These are phyloP conservation scores for Pterocles gutturalis DNA, from an alignment of 2,113 vertebrate species.

Conservation along the genomic window DNA sequence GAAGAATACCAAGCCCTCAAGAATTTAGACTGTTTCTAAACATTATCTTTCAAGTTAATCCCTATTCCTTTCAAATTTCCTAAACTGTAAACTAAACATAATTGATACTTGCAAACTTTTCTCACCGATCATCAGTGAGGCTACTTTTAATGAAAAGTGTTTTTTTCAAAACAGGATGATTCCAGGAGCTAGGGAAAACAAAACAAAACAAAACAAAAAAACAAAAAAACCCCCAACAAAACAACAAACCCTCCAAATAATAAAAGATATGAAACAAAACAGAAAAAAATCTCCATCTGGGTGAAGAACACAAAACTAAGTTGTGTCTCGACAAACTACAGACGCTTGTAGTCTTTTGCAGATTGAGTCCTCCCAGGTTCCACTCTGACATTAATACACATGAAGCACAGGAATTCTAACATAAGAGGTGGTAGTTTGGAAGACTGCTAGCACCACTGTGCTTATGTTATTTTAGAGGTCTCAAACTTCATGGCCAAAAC, in stretches of 20 bases:
- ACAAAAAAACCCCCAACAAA: neutral
- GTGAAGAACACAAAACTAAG: neutral
- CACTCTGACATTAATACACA: neutral
- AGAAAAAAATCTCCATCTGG: neutral
- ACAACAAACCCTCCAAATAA: fast-evolving
- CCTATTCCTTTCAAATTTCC: neutral
- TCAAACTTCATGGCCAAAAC: neutral
- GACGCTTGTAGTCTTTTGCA: neutral
- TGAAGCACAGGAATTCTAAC: neutral
- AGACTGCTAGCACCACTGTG: neutral
- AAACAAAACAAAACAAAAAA: too few species aligned
- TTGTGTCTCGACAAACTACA: neutral
- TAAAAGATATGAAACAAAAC: neutral
- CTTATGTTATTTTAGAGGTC: neutral
- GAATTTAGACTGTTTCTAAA: neutral
- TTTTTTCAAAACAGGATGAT: neutral
- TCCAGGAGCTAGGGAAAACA: neutral
- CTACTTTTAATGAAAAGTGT: neutral
- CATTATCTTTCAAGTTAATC: neutral
- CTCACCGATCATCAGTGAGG: neutral
- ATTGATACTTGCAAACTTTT: neutral
- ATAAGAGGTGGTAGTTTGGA: neutral
- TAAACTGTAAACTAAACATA: neutral
- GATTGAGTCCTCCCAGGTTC: neutral
- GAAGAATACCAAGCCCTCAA: neutral